Evolutionary conservation across 2,888 invertebrate species (phyloP).

Genomic region (Cerceris ruficornis): DNA sequence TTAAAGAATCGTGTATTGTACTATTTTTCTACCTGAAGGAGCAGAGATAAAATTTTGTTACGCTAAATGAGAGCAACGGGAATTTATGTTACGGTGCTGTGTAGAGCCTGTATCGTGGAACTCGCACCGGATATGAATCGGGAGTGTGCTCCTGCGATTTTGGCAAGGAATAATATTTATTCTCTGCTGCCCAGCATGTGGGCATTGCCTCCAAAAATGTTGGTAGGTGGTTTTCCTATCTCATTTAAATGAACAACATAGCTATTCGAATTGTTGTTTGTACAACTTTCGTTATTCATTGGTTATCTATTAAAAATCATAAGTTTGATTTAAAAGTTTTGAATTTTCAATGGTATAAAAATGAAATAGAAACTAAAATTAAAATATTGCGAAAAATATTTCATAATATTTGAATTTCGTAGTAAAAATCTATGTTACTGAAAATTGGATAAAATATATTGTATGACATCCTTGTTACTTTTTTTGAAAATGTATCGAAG

Average conservation of each 20-base stretch:
- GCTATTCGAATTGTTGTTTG: background rate
- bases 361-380: no score
- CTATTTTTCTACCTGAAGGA: background rate
- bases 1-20: background rate
- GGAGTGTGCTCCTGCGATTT: conserved; percentile 55
- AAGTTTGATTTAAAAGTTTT: no score
- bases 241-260: conserved; percentile 1
- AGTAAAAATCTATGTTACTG: no score
- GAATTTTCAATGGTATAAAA: no score
- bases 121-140: conserved; percentile 59
- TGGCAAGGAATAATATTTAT: conserved; percentile 63
- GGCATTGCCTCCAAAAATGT: conserved; percentile 47
- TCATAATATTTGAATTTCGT: no score
- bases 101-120: conserved; percentile 25
- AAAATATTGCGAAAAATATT: no score
- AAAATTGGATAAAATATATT: no score
- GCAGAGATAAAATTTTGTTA: background rate
- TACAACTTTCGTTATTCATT: no score
- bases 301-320: no score
- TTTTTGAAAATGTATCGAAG: no score
- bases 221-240: conserved; percentile 4
- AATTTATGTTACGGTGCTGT: background rate
- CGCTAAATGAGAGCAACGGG: background rate
- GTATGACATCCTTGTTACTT: no score
- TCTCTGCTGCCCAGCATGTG: conserved; percentile 40